A percentile compares a stretch with the other conserved stretches of the same genome.
These are phyloP conservation scores for Crocuta crocuta DNA, from an alignment of 2,113 vertebrate genomes.

Conservation along the genomic window DNA sequence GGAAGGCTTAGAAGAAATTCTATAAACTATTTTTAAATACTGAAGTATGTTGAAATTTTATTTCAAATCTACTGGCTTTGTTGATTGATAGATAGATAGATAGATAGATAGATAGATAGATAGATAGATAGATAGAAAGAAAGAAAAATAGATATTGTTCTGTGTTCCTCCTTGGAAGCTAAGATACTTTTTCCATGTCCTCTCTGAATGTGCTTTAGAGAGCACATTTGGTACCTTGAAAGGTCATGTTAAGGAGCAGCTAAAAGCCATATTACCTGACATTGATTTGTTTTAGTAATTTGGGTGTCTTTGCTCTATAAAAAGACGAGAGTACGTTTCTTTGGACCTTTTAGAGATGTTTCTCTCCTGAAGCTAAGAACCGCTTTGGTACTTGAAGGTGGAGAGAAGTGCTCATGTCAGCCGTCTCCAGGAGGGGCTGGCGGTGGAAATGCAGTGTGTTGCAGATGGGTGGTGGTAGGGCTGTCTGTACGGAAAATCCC, in stretches of 20 bases:
- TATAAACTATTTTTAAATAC: background rate
- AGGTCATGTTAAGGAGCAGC: background rate
- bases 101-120: background rate
- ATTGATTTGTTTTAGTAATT: constrained; percentile 13
- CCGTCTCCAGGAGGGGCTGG: background rate
- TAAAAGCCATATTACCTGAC: background rate
- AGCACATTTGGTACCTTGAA: background rate
- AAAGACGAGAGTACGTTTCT: background rate
- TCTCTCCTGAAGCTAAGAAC: constrained; percentile 32
- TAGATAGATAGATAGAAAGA: background rate
- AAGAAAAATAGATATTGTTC: background rate
- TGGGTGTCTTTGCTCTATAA: background rate
- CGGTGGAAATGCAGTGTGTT: too few relatives aligned
- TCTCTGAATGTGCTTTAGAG: background rate
- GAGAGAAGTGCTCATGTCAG: background rate
- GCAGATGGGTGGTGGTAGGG: too few relatives aligned
- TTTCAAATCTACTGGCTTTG: background rate
- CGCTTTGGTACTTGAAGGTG: background rate
- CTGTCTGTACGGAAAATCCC: background rate
- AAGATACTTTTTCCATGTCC: background rate
- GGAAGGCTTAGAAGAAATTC: background rate
- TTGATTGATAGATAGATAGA: background rate
- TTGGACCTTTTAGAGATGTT: background rate
- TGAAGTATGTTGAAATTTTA: too few relatives aligned
- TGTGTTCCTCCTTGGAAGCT: background rate